Evolutionary conservation across 2,888 invertebrate species (phyloP).

Genomic region (Orthonevra nobilis): DNA sequence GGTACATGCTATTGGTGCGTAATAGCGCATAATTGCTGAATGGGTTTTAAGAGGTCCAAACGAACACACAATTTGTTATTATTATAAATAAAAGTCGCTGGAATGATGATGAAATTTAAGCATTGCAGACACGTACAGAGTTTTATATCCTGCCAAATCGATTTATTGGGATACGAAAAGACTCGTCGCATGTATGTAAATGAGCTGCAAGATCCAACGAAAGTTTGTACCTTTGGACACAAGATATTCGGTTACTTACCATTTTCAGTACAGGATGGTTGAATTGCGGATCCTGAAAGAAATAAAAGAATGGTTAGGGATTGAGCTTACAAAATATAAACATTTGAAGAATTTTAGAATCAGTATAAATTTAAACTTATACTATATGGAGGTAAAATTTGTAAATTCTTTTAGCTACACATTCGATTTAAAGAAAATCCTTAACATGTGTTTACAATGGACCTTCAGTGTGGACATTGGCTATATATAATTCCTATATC

Average conservation of each 20-base stretch:
- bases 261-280: neutral
- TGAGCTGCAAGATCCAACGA: conserved; percentile 11
- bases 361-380: too few species aligned
- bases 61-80: conserved; percentile 24
- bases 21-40: conserved; percentile 31
- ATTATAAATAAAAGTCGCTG: conserved; percentile 2
- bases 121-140: conserved; percentile 27
- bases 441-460: too few species aligned
- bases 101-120: neutral
- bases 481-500: too few species aligned
- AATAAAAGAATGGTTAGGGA: neutral
- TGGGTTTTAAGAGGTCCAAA: conserved; percentile 10
- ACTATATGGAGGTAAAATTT: too few species aligned
- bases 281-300: neutral
- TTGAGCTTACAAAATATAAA: too few species aligned
- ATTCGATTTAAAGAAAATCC: too few species aligned
- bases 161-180: conserved; percentile 46
- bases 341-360: too few species aligned
- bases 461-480: too few species aligned
- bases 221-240: conserved; percentile 2
- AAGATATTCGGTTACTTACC: neutral
- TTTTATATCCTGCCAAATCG: conserved; percentile 52
- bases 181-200: conserved; percentile 17
- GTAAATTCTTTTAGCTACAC: too few species aligned
- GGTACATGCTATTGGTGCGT: conserved; percentile 16